Percentiles rank a stretch among this genome's conserved stretches.
Evolutionary conservation across 2,888 invertebrate species (phyloP).

Genomic region (Stenotaenia linearis): DNA sequence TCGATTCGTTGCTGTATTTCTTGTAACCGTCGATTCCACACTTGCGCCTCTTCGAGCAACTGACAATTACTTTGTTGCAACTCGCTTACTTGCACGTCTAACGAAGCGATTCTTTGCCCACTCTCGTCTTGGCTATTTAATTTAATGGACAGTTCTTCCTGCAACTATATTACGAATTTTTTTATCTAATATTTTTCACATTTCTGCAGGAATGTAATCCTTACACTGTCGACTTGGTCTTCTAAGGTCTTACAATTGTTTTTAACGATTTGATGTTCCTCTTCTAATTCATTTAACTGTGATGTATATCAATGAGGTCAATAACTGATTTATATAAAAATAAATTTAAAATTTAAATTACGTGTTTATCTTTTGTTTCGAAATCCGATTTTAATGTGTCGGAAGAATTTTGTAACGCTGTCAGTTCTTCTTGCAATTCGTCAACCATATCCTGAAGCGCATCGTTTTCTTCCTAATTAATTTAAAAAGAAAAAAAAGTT

Average conservation of each 20-base stretch:
- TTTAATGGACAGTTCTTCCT: neutral
- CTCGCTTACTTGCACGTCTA: constrained; percentile 29
- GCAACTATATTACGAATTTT: neutral
- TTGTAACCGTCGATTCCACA: constrained; percentile 38
- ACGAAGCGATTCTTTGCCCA: neutral
- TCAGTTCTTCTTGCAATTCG: neutral
- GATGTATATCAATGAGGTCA: too few species aligned
- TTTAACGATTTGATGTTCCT: neutral
- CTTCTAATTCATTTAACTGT: neutral
- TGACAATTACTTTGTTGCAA: constrained; percentile 37
- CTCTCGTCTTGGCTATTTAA: neutral
- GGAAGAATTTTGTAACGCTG: neutral
- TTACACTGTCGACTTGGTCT: neutral
- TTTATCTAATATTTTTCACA: neutral
- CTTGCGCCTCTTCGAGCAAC: constrained; percentile 38
- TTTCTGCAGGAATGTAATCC: neutral
- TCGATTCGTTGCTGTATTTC: constrained; percentile 32
- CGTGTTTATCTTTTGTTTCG: neutral
- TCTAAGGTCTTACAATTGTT: neutral
- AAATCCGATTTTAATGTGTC: neutral
- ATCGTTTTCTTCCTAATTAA: neutral
- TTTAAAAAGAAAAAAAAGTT: too few species aligned
- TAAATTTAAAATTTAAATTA: neutral
- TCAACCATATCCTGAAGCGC: neutral
- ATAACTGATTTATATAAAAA: neutral